Percentiles rank a stretch among this genome's conserved stretches.
These are phyloP conservation scores for Heterodera schachtii DNA, from an alignment of 1,140 invertebrate species.

Conservation along the genomic window DNA sequence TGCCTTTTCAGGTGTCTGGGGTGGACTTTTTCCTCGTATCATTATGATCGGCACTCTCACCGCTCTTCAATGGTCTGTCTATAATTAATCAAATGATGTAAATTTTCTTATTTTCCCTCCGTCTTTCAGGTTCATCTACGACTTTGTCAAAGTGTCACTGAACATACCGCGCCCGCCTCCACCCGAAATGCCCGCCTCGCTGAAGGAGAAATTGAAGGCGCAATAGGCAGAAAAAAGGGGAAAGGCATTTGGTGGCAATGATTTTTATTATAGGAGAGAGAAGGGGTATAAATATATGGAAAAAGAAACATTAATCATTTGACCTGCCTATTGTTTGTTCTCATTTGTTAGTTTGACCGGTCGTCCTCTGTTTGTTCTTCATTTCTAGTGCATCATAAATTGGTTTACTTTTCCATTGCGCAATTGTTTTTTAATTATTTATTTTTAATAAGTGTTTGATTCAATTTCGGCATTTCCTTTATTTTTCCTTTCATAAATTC, in stretches of 20 bases:
- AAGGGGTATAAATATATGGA: too few relatives aligned
- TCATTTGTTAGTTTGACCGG: slow-evolving; percentile 6
- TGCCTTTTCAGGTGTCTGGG: slow-evolving; percentile 79
- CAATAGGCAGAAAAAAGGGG: slow-evolving; percentile 10
- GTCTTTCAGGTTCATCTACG: slow-evolving; percentile 83
- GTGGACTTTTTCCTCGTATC: slow-evolving; percentile 92
- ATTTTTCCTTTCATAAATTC: background rate
- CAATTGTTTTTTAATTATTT: background rate
- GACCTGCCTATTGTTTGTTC: background rate
- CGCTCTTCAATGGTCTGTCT: slow-evolving; percentile 84
- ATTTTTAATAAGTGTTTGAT: background rate
- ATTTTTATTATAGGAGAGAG: background rate
- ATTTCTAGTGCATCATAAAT: slow-evolving; percentile 8
- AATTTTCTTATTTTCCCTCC: background rate
- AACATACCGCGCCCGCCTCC: slow-evolving; percentile 93
- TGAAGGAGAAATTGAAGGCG: slow-evolving; percentile 78
- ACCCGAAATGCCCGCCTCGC: slow-evolving; percentile 93
- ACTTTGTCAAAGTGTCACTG: slow-evolving; percentile 74
- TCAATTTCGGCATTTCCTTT: background rate
- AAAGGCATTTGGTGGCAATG: background rate
- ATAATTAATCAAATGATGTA: background rate
- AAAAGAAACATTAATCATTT: too few relatives aligned
- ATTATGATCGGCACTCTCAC: slow-evolving; percentile 99
- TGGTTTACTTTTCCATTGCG: background rate
- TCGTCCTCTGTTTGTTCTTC: slow-evolving; percentile 1